Conservation (phyloP, 2,888 invertebrate species). For the Drosophila histrio region DNA sequence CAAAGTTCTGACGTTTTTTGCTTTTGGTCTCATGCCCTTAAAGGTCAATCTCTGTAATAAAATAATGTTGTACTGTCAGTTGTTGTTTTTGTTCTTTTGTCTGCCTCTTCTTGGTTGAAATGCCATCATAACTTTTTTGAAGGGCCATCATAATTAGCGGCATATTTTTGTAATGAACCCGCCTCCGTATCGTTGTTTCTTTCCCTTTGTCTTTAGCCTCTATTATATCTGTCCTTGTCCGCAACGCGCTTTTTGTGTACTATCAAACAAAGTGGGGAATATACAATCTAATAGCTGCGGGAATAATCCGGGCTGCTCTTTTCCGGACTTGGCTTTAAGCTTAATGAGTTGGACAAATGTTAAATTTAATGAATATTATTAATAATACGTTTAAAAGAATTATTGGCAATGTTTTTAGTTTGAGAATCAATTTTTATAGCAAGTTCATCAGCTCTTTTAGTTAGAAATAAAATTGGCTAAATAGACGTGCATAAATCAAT, state of each 20-base stretch:
- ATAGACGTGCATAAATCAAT: too few relatives aligned
- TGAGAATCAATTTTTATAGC: too few relatives aligned
- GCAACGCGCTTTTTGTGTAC: background rate
- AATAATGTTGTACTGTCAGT: background rate
- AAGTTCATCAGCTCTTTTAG: too few relatives aligned
- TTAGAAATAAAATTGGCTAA: too few relatives aligned
- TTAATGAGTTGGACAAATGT: background rate
- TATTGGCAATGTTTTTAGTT: background rate
- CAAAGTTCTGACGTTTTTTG: slow-evolving; percentile 10
- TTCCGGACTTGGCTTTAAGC: background rate
- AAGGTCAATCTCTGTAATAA: slow-evolving; percentile 34
- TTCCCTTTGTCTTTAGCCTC: background rate
- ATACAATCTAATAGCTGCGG: background rate
- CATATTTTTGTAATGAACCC: slow-evolving; percentile 47
- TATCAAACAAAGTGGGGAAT: slow-evolving; percentile 16
- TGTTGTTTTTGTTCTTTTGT: slow-evolving; percentile 9
- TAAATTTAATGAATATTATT: background rate
- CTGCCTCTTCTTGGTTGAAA: slow-evolving; percentile 11
- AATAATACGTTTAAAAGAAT: background rate
- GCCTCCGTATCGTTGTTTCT: slow-evolving; percentile 3
- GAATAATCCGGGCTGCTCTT: background rate
- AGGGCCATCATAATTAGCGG: slow-evolving; percentile 77
- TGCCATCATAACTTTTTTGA: slow-evolving; percentile 51
- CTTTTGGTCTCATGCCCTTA: slow-evolving; percentile 48
- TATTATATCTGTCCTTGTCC: background rate